Conservation (phyloP, 1,140 invertebrate species). For the Nephila pilipes region DNA sequence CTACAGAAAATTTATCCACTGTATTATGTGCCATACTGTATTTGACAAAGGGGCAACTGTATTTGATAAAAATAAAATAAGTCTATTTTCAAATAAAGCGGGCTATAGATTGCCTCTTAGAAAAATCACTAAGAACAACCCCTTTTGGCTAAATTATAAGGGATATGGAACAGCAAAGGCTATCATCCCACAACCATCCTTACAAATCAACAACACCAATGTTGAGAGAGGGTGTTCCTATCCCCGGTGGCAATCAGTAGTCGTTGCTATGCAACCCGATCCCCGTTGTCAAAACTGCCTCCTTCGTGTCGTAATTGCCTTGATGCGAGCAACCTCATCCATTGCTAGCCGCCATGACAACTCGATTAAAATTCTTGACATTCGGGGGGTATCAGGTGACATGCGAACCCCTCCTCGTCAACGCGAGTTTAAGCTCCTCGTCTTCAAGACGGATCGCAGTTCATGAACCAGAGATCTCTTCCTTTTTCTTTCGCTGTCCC, state of each 20-base stretch:
- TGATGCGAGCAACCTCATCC: slow-evolving; percentile 13
- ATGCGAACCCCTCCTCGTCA: background rate
- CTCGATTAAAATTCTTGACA: slow-evolving; percentile 49
- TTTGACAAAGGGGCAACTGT: too few species aligned
- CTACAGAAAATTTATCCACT: too few species aligned
- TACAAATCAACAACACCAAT: too few species aligned
- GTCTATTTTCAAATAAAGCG: too few species aligned
- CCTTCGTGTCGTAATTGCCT: slow-evolving; percentile 40
- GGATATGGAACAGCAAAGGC: too few species aligned
- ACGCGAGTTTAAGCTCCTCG: background rate
- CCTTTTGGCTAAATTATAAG: too few species aligned
- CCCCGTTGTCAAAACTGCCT: background rate
- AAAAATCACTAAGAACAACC: too few species aligned
- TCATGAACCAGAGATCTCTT: background rate
- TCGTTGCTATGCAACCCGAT: background rate
- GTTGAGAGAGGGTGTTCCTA: too few species aligned
- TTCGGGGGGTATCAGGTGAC: background rate
- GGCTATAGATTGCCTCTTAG: too few species aligned
- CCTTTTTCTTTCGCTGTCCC: background rate
- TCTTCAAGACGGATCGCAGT: background rate
- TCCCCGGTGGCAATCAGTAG: background rate
- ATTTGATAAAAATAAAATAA: too few species aligned
- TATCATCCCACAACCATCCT: too few species aligned
- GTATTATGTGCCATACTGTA: too few species aligned
- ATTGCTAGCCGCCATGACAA: slow-evolving; percentile 4